A percentile compares a stretch with the other conserved stretches of the same genome.
Evolutionary conservation across 1,140 invertebrate species (phyloP).

Genomic region (Pogonognathellus flavescens): DNA sequence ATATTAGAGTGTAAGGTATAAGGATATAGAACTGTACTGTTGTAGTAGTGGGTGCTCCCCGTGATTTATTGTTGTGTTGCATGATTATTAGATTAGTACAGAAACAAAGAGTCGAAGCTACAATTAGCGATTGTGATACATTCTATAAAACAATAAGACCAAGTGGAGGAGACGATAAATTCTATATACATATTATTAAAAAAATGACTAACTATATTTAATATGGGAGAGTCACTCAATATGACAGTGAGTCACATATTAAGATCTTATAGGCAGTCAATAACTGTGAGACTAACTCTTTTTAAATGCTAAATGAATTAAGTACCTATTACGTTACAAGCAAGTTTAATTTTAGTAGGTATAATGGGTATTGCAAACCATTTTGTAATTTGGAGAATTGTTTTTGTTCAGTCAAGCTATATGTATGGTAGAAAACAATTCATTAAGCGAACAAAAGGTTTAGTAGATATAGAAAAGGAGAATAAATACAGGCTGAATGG

Average conservation of each 20-base stretch:
- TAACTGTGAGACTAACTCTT: too few species aligned
- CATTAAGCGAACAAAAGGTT: too few species aligned
- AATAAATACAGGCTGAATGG: neutral
- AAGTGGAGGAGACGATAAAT: neutral
- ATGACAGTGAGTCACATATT: neutral
- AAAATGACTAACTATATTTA: neutral
- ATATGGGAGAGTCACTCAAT: neutral
- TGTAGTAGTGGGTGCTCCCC: neutral
- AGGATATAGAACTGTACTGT: too few species aligned
- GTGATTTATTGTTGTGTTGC: neutral
- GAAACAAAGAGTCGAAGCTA: neutral
- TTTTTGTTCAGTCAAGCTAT: neutral
- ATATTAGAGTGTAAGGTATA: too few species aligned
- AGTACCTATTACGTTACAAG: neutral
- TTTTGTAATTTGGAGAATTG: neutral
- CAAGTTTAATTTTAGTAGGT: neutral
- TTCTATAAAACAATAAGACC: neutral
- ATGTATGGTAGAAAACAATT: neutral
- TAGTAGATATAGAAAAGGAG: neutral
- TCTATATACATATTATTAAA: neutral
- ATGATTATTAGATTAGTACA: neutral
- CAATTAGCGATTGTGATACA: neutral
- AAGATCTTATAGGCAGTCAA: too few species aligned
- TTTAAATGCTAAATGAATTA: neutral
- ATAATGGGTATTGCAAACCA: neutral